Evolutionary conservation across 2,113 vertebrate species (phyloP).

Genomic region (Lichenostomus cassidix): DNA sequence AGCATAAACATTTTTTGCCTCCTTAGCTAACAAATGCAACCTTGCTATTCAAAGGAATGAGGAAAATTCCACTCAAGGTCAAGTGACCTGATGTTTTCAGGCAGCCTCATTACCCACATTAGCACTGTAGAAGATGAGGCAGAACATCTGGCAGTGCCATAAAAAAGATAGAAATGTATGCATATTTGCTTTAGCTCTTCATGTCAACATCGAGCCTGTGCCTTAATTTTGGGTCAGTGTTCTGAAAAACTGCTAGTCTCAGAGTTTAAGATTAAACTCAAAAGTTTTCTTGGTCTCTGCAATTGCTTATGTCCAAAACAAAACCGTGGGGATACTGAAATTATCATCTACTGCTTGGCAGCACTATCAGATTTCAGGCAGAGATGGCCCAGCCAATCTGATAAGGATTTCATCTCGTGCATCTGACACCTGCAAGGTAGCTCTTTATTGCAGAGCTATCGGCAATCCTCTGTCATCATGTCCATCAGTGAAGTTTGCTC

Average conservation of each 20-base stretch:
- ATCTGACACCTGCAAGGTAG: neutral
- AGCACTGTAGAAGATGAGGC: conserved; percentile 14
- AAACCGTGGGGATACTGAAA: neutral
- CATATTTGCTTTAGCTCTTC: conserved; percentile 24
- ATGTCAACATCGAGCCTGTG: neutral
- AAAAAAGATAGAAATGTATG: conserved; percentile 28
- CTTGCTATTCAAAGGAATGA: neutral
- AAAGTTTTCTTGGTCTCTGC: conserved; percentile 16
- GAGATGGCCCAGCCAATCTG: neutral
- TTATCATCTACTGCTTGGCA: neutral
- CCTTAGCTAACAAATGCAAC: conserved; percentile 22
- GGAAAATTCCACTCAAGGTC: conserved; percentile 57
- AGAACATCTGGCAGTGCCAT: conserved; percentile 54
- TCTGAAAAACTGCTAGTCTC: neutral
- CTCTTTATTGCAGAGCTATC: neutral
- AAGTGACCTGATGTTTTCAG: conserved; percentile 49
- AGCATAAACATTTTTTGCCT: conserved; percentile 58
- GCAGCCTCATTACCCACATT: conserved; percentile 47
- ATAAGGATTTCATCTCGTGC: neutral
- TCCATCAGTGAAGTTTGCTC: conserved; percentile 4
- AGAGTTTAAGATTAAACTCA: neutral
- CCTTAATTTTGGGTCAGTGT: neutral
- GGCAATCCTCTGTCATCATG: neutral
- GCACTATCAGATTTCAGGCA: neutral
- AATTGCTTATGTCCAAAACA: neutral